Percentiles rank a stretch among this genome's conserved stretches.
Conservation (phyloP, 1,140 invertebrate species). For the Trialeurodes vaporariorum region DNA sequence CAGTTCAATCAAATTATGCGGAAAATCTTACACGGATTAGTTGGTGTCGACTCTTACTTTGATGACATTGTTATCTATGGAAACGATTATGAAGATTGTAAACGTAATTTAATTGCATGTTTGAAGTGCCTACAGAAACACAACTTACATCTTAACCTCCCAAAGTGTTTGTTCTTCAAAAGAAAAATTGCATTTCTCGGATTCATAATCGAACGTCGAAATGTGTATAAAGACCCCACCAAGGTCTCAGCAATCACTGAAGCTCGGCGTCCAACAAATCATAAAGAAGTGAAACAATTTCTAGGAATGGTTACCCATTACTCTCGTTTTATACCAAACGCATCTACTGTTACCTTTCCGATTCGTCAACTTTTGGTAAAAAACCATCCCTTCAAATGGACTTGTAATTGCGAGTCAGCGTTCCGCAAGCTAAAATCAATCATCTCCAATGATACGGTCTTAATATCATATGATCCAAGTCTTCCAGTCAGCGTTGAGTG, state of each 20-base stretch:
- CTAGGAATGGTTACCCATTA: constrained; percentile 38
- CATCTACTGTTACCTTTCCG: constrained; percentile 17
- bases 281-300: constrained; percentile 30
- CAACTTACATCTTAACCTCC: constrained; percentile 17
- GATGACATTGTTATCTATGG: constrained; percentile 28
- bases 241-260: constrained; percentile 32
- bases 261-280: constrained; percentile 28
- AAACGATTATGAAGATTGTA: constrained; percentile 17
- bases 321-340: constrained; percentile 33
- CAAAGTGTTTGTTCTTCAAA: constrained; percentile 14
- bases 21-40: constrained; percentile 28
- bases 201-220: constrained; percentile 18
- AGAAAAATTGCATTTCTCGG: constrained; percentile 21
- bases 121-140: too few relatives aligned
- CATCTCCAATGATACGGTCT: constrained; percentile 22
- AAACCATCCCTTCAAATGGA: constrained; percentile 18
- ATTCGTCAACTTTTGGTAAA: constrained; percentile 15
- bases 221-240: constrained; percentile 25
- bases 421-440: constrained; percentile 33
- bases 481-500: constrained; percentile 33
- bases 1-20: constrained; percentile 40
- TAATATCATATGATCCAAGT: constrained; percentile 31
- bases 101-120: constrained; percentile 2
- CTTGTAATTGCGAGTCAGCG: constrained; percentile 22
- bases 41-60: constrained; percentile 25